A percentile compares a stretch with the other conserved stretches of the same genome.
These are phyloP conservation scores for Epinotia bilunana DNA, from an alignment of 2,888 invertebrate genomes.

Conservation along the genomic window DNA sequence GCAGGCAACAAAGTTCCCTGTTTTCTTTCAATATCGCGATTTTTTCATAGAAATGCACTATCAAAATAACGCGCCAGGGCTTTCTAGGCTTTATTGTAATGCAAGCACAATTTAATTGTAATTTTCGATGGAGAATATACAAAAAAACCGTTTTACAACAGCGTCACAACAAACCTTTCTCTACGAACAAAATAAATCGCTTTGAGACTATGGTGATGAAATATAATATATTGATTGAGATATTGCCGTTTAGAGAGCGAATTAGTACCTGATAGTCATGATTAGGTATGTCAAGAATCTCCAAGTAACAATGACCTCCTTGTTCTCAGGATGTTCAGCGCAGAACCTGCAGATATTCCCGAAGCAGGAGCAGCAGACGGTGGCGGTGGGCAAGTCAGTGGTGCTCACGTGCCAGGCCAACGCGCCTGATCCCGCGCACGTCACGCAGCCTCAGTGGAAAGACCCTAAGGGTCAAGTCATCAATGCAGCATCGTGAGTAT, in stretches of 20 bases:
- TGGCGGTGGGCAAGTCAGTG: slow-evolving; percentile 89
- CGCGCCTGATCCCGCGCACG: slow-evolving; percentile 86
- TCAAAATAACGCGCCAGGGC: not conserved
- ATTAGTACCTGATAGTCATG: no score
- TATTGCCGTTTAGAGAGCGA: no score
- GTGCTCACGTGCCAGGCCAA: slow-evolving; percentile 91
- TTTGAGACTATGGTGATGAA: no score
- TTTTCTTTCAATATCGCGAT: slow-evolving; percentile 27
- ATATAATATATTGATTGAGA: no score
- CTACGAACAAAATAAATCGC: no score
- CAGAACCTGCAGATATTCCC: slow-evolving; percentile 89
- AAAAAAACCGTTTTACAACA: no score
- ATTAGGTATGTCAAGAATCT: not conserved
- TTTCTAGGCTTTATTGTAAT: not conserved
- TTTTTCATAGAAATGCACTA: not conserved
- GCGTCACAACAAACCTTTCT: no score
- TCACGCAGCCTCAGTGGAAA: slow-evolving; percentile 91
- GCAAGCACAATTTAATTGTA: no score
- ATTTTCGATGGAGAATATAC: not conserved
- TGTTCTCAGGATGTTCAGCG: slow-evolving; percentile 70
- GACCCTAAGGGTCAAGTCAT: slow-evolving; percentile 89
- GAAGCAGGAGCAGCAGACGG: slow-evolving; percentile 87
- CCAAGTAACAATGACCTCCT: slow-evolving; percentile 15
- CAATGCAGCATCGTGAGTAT: slow-evolving; percentile 87
- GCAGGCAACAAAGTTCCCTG: slow-evolving; percentile 19